phyloP scores from a whole-genome alignment of 2,888 invertebrate genomes.

The Cerastis rubricosa region DNA sequence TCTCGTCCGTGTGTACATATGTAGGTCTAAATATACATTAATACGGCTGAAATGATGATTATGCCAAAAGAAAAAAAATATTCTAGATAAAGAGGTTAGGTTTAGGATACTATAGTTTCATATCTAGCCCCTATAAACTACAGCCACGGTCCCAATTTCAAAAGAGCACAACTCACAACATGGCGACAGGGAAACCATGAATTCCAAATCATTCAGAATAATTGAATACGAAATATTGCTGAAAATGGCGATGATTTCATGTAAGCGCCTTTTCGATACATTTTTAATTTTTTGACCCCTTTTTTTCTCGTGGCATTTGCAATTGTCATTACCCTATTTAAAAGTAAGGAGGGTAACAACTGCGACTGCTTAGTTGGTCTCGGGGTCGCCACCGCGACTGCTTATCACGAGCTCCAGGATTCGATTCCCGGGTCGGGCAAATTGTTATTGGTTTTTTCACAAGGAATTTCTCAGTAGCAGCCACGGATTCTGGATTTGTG shows the following conservation, averaged over 20 bases:
- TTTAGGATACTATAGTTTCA: not conserved
- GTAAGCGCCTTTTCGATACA: conserved; percentile 21
- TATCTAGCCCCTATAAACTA: not conserved
- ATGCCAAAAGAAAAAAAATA: not conserved
- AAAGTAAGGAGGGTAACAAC: not conserved
- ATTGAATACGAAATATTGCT: conserved; percentile 46
- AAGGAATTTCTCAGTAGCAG: not conserved
- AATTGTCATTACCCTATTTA: conserved; percentile 24
- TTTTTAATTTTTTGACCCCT: conserved; percentile 45
- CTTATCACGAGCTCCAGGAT: not conserved
- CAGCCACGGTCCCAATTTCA: not conserved
- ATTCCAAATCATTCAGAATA: conserved; percentile 56
- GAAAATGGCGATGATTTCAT: conserved; percentile 60
- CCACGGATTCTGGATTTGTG: not conserved
- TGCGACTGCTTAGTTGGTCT: not conserved
- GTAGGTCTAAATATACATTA: not conserved
- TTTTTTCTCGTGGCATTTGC: not conserved
- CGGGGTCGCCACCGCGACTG: not conserved
- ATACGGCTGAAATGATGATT: too few species aligned
- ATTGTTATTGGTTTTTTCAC: not conserved
- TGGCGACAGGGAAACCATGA: conserved; percentile 63
- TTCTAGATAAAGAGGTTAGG: not conserved
- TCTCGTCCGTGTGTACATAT: too few species aligned
- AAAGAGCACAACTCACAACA: conserved; percentile 20
- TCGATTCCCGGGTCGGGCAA: not conserved